Conservation (phyloP, 1,140 invertebrate genomes). For the Penaeus japonicus region DNA sequence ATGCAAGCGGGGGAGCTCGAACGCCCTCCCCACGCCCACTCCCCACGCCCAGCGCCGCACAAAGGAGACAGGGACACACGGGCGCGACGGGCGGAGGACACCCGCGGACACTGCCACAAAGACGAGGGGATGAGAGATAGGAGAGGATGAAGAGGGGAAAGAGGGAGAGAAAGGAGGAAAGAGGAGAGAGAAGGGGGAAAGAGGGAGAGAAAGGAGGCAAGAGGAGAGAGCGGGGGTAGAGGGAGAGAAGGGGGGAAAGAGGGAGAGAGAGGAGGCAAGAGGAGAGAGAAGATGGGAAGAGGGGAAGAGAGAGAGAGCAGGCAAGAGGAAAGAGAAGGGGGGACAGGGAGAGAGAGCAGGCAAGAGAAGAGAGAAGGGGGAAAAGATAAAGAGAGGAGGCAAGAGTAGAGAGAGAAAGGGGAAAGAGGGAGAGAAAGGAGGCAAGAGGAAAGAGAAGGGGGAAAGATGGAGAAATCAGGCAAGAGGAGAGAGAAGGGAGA, state of each 20-base stretch:
- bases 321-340: conserved; percentile 16
- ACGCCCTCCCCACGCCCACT: too few species aligned
- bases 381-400: background rate
- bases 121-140: background rate
- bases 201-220: background rate
- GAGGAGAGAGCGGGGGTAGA: background rate
- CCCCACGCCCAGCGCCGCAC: too few species aligned
- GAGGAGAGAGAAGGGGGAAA: background rate
- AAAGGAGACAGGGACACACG: too few species aligned
- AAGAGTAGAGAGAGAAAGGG: background rate
- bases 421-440: background rate
- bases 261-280: background rate
- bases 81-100: too few species aligned
- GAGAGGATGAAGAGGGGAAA: background rate
- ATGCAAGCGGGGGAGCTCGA: too few species aligned
- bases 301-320: conserved; percentile 17
- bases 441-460: background rate
- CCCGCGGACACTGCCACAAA: too few species aligned
- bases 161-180: background rate
- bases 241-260: background rate
- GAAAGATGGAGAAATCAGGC: background rate
- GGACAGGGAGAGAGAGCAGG: background rate
- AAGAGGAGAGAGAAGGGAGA: background rate
- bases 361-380: background rate
- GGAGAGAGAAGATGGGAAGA: background rate